Evolutionary conservation across 2,113 vertebrate genomes (phyloP), one percentile per base, ranked within the genome.

Genomic region (Glaucidium brasilianum): DNA sequence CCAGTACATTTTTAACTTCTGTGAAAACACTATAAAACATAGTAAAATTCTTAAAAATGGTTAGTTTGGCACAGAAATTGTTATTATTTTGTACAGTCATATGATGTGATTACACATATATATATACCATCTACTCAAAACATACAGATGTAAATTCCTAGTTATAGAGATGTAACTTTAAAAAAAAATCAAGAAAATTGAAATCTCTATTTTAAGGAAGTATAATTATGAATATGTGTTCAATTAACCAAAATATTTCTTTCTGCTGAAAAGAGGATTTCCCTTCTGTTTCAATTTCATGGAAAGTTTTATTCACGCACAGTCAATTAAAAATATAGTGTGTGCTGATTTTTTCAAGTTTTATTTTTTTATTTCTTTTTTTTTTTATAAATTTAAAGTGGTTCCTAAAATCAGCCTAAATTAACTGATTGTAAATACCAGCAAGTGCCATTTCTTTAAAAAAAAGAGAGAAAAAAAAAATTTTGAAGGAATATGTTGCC

Each of bases 251-350:
- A 39, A 74, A 56, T 71, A 66, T 45, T 60, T 62, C 1, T 1
- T 74, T 85, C 32, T 75, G 5, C 2, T 4, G 85, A 41, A 47
- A 77, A 53, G 37, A 25, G 0, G 1, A 32, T 35, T 88, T 52
- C 1, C 4, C 0, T 60, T 74, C 6, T 4, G 20, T 67, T 76
- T 76, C 7, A 59, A 37, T 81, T 81, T 60, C 21, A 37, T 64
- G 64, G 2, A 88, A 56, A 2, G 0, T 0, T 64, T 50, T 73
- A 43, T 47, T 22, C 3, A 41, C 81, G 32, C 2, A 14, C 4
- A 18, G 8, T 59, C 52, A 81, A 52, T 11, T 12, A 1, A 58
- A 58, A 45, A 1, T 18, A 11, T 47, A n/a, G 6, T 41, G 66
- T 11, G 7, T 4, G 3, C 6, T 12, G 10, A 34, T 18, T 68